A percentile compares a stretch with the other conserved stretches of the same genome.
Evolutionary conservation across 2,797 vertebrate species (phyloP).

Genomic region (Gambusia yucatana): DNA sequence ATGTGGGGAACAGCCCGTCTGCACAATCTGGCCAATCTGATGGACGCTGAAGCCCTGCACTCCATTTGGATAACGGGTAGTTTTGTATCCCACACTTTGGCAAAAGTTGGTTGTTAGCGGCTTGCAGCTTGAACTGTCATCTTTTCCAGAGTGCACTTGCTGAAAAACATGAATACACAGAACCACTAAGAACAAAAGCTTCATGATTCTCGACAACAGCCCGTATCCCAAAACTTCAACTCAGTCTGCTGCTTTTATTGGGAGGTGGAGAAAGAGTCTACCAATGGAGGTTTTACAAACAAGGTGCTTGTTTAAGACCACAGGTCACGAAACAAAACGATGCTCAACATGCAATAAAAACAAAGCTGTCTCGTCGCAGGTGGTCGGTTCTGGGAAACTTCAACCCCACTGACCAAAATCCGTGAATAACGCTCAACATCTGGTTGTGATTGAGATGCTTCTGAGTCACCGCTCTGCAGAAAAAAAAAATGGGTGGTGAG

Average conservation of each 20-base stretch:
- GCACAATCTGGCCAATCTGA: constrained; percentile 62
- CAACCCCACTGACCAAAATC: background rate
- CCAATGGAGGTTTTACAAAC: constrained; percentile 46
- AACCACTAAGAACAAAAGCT: constrained; percentile 29
- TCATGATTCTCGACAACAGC: constrained; percentile 35
- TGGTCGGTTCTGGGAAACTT: constrained; percentile 5
- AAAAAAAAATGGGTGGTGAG: background rate
- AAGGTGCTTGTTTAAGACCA: constrained; percentile 43
- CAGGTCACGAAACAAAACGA: constrained; percentile 19
- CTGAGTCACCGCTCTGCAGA: constrained; percentile 8
- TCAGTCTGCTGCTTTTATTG: constrained; percentile 7
- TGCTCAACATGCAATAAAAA: constrained; percentile 14
- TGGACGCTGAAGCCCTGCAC: constrained; percentile 43
- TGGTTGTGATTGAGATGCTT: constrained; percentile 42
- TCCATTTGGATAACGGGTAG: constrained; percentile 40
- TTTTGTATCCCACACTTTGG: constrained; percentile 60
- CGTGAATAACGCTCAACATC: constrained; percentile 32
- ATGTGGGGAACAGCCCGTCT: constrained; percentile 52
- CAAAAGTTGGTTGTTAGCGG: constrained; percentile 62
- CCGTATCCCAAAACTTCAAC: constrained; percentile 8
- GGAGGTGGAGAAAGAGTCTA: constrained; percentile 57
- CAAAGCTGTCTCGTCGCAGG: constrained; percentile 59
- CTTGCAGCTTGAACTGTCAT: constrained; percentile 35
- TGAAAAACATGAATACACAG: constrained; percentile 33
- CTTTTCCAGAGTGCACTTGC: background rate